Percentiles rank a stretch among this genome's conserved stretches.
These are phyloP conservation scores for Echinops telfairi DNA, from an alignment of 2,113 vertebrate genomes.

Conservation along the genomic window DNA sequence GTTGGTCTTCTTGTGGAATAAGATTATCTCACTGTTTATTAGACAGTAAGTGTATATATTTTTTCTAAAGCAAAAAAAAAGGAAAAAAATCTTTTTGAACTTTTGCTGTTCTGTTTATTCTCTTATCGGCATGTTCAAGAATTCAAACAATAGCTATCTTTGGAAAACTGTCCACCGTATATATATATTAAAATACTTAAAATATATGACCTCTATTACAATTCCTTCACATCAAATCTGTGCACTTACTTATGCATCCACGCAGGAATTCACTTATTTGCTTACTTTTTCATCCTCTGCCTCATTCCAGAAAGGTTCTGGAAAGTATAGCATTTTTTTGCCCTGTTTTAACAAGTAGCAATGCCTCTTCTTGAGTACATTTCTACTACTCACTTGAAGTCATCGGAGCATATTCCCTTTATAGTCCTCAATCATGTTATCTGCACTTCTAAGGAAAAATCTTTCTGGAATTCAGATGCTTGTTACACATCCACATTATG, in stretches of 20 bases:
- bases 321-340: not conserved
- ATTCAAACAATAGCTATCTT: not conserved
- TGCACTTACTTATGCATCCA: not conserved
- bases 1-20: not conserved
- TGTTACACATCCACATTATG: not conserved
- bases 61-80: not conserved
- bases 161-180: not conserved
- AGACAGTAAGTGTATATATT: not conserved
- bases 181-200: not conserved
- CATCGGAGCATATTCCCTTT: not conserved
- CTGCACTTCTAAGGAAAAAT: not conserved
- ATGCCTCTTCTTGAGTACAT: not conserved
- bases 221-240: not conserved
- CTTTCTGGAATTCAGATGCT: not conserved
- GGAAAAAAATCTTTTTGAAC: not conserved
- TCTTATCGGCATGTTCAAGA: not conserved
- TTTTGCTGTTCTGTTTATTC: too few relatives aligned
- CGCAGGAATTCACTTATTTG: not conserved
- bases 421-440: not conserved
- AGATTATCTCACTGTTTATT: not conserved
- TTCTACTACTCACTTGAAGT: not conserved
- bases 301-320: not conserved
- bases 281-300: not conserved
- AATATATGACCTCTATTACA: not conserved
- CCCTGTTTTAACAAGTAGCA: not conserved